Conservation (phyloP, 2,888 invertebrate species). For the Dicyrtomina minuta region DNA sequence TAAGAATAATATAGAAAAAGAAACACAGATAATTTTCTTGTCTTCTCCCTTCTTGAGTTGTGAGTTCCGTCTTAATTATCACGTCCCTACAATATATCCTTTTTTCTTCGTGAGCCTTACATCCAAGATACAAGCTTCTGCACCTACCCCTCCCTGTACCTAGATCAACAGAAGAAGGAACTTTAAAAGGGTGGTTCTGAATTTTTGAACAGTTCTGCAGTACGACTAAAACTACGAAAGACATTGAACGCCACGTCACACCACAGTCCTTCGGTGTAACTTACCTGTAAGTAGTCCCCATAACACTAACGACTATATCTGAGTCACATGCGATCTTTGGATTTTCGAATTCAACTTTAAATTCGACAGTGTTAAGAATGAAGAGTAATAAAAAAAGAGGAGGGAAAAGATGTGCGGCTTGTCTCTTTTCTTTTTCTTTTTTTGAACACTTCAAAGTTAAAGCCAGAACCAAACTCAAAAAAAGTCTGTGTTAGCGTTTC, state of each 20-base stretch:
- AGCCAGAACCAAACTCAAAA: too few species aligned
- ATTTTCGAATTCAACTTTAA: too few species aligned
- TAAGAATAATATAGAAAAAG: background rate
- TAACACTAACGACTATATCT: background rate
- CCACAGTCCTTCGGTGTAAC: conserved; percentile 16
- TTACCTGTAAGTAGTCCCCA: conserved; percentile 18
- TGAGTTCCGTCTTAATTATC: conserved; percentile 23
- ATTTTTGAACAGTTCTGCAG: too few species aligned
- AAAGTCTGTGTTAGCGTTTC: background rate
- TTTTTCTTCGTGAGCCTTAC: too few species aligned
- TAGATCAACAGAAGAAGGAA: too few species aligned
- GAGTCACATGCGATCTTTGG: too few species aligned
- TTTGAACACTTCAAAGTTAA: too few species aligned
- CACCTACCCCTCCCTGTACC: too few species aligned
- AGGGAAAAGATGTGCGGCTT: conserved; percentile 1
- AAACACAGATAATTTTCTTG: background rate
- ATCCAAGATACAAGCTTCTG: too few species aligned
- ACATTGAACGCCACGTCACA: background rate
- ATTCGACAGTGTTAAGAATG: too few species aligned
- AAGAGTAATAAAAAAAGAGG: background rate
- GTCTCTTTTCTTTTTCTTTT: background rate
- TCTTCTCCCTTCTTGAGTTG: conserved; percentile 14
- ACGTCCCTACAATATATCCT: too few species aligned
- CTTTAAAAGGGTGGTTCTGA: background rate
- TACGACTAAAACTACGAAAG: background rate